Base-by-base conservation (phyloP, 1,140 invertebrate species). In the Diorhabda carinulata region DNA sequence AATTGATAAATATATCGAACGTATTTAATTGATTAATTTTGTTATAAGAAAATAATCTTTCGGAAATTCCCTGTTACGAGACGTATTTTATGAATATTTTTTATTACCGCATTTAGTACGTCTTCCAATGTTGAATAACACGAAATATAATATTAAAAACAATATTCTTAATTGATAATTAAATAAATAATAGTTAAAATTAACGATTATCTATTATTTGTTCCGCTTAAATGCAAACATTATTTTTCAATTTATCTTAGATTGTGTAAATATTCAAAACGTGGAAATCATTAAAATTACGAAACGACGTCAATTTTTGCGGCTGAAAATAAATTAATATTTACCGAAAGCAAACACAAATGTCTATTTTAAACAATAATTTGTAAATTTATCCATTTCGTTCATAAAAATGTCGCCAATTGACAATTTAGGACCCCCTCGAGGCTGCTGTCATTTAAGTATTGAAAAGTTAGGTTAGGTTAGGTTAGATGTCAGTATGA, bases 131-230 rank as follows among this genome's bases (percentile, higher is more conserved):
- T 43, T 52, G 47, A 65, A 57, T 42, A 41, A 57, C n/a, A 65
- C 40, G 8, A 64, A 65, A 65, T 57, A 64, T n/a, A 56, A 43
- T 42, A 25, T 56, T 43, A 65, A 25, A 25, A 52, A 65, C 64
- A 57, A 65, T 25, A 25, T 56, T 52, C 64, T 65, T 56, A 65
- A 65, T 65, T 65, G 64, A 65, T 57, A 57, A 57, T 65, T 57
- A 62, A 62, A 62, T 62, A 62, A 62, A 62, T 62, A 62, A 62
- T 62, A 65, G 40, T 40, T 42, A 65, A 61, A 65, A 65, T 65
- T 65, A 65, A 65, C 57, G 40, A 65, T 65, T 65, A 65, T 65
- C 64, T 65, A 9, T 25, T 65, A 57, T 65, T 65, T 65, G 64
- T 65, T 65, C 64, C 64, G 64, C 43, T 65, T 57, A 25, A 42